A percentile compares a stretch with the other conserved stretches of the same genome.
These are phyloP conservation scores for Steromphala cineraria DNA, from an alignment of 2,888 invertebrate genomes.

Conservation along the genomic window DNA sequence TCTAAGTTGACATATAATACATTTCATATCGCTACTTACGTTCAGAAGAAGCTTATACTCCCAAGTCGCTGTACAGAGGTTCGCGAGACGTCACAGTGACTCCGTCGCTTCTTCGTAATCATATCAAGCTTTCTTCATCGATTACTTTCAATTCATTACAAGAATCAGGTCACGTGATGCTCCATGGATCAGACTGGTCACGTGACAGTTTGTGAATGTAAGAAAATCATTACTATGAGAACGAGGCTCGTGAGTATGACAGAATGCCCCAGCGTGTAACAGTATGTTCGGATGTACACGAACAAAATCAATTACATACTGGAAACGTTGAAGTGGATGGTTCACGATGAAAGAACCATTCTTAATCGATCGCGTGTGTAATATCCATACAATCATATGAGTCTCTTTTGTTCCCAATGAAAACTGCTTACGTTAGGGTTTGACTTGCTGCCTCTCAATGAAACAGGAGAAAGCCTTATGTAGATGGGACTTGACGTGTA, in stretches of 20 bases:
- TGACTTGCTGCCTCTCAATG: too few relatives aligned
- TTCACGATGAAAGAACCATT: too few relatives aligned
- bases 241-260: neutral
- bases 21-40: too few relatives aligned
- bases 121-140: neutral
- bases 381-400: too few relatives aligned
- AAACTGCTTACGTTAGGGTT: too few relatives aligned
- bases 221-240: neutral
- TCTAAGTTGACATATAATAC: too few relatives aligned
- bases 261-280: neutral
- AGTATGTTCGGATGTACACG: neutral
- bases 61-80: neutral
- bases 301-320: neutral
- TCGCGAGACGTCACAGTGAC: neutral
- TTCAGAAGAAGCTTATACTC: too few relatives aligned
- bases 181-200: neutral
- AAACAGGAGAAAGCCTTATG: too few relatives aligned
- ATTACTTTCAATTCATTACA: slow-evolving; percentile 10
- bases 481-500: too few relatives aligned
- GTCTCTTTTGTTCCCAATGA: too few relatives aligned
- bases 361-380: too few relatives aligned
- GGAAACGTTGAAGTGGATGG: too few relatives aligned
- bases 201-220: slow-evolving; percentile 1
- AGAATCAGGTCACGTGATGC: neutral
- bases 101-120: neutral